A percentile compares a stretch with the other conserved stretches of the same genome.
Conservation (phyloP, 1,140 invertebrate genomes). For the Drosophila bocqueti region DNA sequence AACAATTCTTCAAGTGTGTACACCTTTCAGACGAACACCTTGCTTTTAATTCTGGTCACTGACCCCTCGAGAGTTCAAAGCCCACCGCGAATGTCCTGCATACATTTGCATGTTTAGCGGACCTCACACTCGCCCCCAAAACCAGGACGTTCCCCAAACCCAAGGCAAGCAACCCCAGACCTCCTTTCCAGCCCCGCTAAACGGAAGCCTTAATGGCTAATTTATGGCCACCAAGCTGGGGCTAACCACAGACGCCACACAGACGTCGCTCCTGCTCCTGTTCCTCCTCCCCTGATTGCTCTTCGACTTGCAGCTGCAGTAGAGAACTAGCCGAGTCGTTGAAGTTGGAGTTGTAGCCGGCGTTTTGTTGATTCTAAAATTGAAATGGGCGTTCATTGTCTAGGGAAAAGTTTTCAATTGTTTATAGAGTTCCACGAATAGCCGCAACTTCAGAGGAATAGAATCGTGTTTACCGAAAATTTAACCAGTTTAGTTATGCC, state of each 20-base stretch:
- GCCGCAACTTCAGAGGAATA: conserved; percentile 26
- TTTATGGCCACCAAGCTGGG: conserved; percentile 72
- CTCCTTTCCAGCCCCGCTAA: conserved; percentile 17
- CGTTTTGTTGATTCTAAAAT: conserved; percentile 76
- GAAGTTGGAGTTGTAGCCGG: conserved; percentile 41
- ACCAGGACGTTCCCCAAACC: conserved; percentile 10
- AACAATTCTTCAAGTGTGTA: conserved; percentile 21
- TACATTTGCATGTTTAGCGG: conserved; percentile 75
- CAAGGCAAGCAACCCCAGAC: conserved; percentile 3
- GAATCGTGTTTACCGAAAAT: conserved; percentile 40
- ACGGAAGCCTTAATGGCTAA: conserved; percentile 81
- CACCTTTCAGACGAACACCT: conserved; percentile 62
- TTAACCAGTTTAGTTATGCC: conserved; percentile 34
- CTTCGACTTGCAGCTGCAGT: conserved; percentile 23
- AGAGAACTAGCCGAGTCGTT: conserved; percentile 16
- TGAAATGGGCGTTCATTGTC: conserved; percentile 77
- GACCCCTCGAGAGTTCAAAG: conserved; percentile 73
- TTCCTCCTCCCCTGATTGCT: neutral
- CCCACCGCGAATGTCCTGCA: conserved; percentile 65
- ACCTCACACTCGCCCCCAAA: conserved; percentile 9
- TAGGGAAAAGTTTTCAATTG: conserved; percentile 76
- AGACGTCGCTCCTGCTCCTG: neutral
- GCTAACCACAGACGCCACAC: conserved; percentile 52
- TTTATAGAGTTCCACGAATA: conserved; percentile 73
- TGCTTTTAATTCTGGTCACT: conserved; percentile 58